Evolutionary conservation across 2,888 invertebrate genomes (phyloP), one percentile per base, ranked within the genome.

Genomic region (Acrobasis repandana): DNA sequence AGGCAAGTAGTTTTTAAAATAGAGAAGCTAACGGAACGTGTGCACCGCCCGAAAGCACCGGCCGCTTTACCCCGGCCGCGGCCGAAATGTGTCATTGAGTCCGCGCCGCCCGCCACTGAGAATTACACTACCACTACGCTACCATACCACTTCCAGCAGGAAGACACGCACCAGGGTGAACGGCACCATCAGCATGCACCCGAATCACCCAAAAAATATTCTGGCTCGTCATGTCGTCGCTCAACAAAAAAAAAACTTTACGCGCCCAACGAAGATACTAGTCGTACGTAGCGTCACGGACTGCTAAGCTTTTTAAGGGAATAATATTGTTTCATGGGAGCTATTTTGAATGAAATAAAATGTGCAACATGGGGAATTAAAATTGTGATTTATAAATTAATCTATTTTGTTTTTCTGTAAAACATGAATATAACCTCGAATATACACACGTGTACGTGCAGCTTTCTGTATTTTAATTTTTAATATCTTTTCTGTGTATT

Each of bases 21-120:
- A 91, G 88, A 90, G 90, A 88, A 90, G 83, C 86, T 85, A 90
- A 88, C 90, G 89, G 87, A 88, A 89, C 90, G 90, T 88, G 89
- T 88, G 83, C 83, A 85, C 86, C 76, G 90, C 82, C 89, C 88
- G 88, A 90, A 90, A 90, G 90, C 89, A 85, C 86, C 89, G 83
- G 80, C 80, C 82, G 87, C 82, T 91, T 87, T 90, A 88, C 87
- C 88, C 87, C 80, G 83, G 83, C 87, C 87, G 38, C 80, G 83
- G 83, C 82, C 82, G 77, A 88, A 90, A 89, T 88, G 79, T 90
- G 88, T 90, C 90, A 88, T 88, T 54, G 14, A 2, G 43, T 76
- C 76, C 75, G 73, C 74, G 68, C 72, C 75, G 74, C 74, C 73
- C 73, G 69, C 75, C 74, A 75, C 72, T 66, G 72, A 49, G 9